Evolutionary conservation across 2,797 vertebrate species (phyloP).

Genomic region (Dipus sagitta): DNA sequence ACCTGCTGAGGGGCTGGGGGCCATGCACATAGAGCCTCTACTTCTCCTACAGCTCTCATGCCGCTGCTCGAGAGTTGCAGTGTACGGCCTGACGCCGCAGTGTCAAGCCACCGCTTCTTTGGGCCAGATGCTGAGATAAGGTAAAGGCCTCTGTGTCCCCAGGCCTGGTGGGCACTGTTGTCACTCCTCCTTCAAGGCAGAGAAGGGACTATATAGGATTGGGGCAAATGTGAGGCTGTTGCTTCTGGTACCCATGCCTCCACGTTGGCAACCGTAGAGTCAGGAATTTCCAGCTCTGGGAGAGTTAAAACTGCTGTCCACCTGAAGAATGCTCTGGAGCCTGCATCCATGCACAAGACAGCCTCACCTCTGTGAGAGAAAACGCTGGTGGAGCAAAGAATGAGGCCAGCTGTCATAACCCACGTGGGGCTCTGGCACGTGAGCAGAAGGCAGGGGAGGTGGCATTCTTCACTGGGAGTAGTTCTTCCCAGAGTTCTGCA

Average conservation of each 20-base stretch:
- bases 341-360: no score
- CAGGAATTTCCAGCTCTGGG: background rate
- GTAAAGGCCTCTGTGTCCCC: conserved; percentile 81
- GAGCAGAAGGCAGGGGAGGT: no score
- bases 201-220: background rate
- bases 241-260: background rate
- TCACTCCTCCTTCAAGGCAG: background rate
- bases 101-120: conserved; percentile 94
- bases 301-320: background rate
- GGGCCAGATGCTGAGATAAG: conserved; percentile 94
- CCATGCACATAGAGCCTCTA: background rate
- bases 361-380: background rate
- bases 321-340: background rate
- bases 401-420: background rate
- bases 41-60: conserved; percentile 90
- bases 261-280: background rate
- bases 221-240: background rate
- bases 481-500: background rate
- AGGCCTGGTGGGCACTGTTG: background rate
- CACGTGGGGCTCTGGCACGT: rapidly evolving
- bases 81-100: conserved; percentile 93
- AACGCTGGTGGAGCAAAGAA: background rate
- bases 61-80: conserved; percentile 94
- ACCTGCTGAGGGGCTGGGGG: background rate
- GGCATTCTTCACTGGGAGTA: rapidly evolving